Evolutionary conservation across 2,888 invertebrate species (phyloP), one percentile per base, ranked within the genome.

Genomic region (Philaethria dido): DNA sequence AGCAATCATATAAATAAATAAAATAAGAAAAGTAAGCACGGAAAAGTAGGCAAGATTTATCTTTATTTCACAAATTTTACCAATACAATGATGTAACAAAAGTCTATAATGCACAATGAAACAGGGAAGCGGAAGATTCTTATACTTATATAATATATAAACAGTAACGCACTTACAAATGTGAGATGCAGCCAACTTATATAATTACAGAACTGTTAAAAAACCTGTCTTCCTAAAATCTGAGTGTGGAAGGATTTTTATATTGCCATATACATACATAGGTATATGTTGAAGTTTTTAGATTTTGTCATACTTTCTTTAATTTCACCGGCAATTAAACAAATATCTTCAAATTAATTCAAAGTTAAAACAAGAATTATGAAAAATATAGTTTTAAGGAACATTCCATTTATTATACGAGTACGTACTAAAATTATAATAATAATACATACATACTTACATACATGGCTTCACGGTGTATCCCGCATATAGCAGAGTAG

Each of bases 61-160:
- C 29, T 44, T 6, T 50, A 25, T 9, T 42, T 6, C 6, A 9
- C 6, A 0, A 39, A 48, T 39, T 57, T 47, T 18, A 39, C 18
- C 45, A 39, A 45, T 20, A 36, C 14, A 3, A 44, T 64, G 48
- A 20, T 16, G 20, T 50, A 59, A 64, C n/a, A 11, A 60, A 55
- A 36, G 42, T 52, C 39, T 57, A 44, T 55, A 59, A 48, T 59
- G 13, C 9, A 50, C 50, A 48, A 64, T 57, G 29, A 62, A 64
- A 47, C 54, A 68, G 64, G 60, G 70, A 70, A 71, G 68, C 64
- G 68, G 70, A 72, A 71, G 73, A 72, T 70, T 59, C 65, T 77
- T 78, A 71, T 67, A 62, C 65, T 77, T 78, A 71, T 67, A 62
- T 69, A 76, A 78, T 57, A 52, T 13, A 69, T 57, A 52, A 25